Evolutionary conservation across 1,140 invertebrate species (phyloP).

Genomic region (Steinernema feltiae): DNA sequence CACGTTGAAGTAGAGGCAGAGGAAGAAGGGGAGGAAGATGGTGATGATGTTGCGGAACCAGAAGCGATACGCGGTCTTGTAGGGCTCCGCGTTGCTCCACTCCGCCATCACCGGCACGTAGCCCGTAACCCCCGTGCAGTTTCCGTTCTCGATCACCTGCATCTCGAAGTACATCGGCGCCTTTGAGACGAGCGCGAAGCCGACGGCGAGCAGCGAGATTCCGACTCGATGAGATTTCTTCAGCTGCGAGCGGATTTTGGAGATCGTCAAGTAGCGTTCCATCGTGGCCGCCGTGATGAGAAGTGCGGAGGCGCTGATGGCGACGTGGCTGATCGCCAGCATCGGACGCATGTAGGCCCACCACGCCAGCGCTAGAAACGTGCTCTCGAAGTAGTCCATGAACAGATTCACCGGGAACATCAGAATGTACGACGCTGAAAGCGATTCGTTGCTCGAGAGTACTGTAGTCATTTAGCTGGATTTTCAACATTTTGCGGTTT

Average conservation of each 20-base stretch:
- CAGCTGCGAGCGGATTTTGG: slow-evolving; percentile 44
- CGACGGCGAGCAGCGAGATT: slow-evolving; percentile 30
- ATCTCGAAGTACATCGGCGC: slow-evolving; percentile 49
- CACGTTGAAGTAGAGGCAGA: slow-evolving; percentile 46
- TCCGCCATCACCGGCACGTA: slow-evolving; percentile 31
- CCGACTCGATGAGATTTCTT: slow-evolving; percentile 31
- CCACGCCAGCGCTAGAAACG: slow-evolving; percentile 42
- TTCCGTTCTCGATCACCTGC: slow-evolving; percentile 45
- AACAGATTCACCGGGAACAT: slow-evolving; percentile 48
- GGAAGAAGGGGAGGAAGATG: slow-evolving; percentile 51
- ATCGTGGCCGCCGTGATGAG: slow-evolving; percentile 49
- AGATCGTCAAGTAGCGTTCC: slow-evolving; percentile 51
- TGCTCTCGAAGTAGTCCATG: slow-evolving; percentile 52
- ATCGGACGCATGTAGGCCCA: slow-evolving; percentile 44
- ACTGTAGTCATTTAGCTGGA: no score
- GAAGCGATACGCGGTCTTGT: slow-evolving; percentile 49
- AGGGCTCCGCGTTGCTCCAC: slow-evolving; percentile 45
- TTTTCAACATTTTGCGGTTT: no score
- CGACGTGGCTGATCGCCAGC: slow-evolving; percentile 42
- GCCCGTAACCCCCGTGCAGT: slow-evolving; percentile 51
- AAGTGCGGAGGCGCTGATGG: slow-evolving; percentile 50
- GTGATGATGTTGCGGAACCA: slow-evolving; percentile 49
- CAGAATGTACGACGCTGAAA: slow-evolving; percentile 53
- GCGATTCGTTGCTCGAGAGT: neutral
- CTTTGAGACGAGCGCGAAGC: slow-evolving; percentile 46